Percentiles rank a stretch among this genome's conserved stretches.
phyloP scores from a whole-genome alignment of 92 coral and sea anemone species.

The Paragorgia papillata region DNA sequence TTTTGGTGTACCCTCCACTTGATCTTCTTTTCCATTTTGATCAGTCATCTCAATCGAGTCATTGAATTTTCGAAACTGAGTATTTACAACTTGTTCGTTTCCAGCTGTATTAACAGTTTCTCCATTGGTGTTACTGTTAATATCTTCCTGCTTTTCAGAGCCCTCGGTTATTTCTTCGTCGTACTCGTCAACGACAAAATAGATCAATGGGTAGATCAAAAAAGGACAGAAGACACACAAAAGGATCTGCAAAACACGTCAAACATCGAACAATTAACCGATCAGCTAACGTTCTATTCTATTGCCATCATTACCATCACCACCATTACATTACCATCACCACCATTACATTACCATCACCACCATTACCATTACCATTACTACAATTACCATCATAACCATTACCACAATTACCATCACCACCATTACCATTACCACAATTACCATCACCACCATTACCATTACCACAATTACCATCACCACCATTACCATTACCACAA shows the following conservation, averaged over 20 bases:
- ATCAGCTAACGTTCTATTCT: too few relatives aligned
- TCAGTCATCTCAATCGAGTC: slow-evolving; percentile 32
- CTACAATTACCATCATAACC: too few relatives aligned
- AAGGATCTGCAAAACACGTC: slow-evolving; percentile 61
- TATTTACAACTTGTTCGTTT: not conserved
- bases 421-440: too few relatives aligned
- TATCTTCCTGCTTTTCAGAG: slow-evolving; percentile 54
- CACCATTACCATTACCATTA: too few relatives aligned
- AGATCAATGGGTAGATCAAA: slow-evolving; percentile 79
- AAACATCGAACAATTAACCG: not conserved
- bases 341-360: too few relatives aligned
- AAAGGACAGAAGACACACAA: slow-evolving; percentile 73
- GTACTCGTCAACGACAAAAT: slow-evolving; percentile 89
- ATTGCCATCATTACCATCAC: too few relatives aligned
- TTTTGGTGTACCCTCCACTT: not conserved
- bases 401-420: too few relatives aligned
- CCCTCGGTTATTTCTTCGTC: slow-evolving; percentile 64
- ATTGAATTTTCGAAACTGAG: not conserved
- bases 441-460: too few relatives aligned
- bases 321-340: too few relatives aligned
- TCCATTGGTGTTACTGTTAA: slow-evolving; percentile 46
- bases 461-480: too few relatives aligned
- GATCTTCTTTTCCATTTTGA: slow-evolving; percentile 1
- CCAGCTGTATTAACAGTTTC: not conserved
- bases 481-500: too few relatives aligned